These are phyloP conservation scores for Hemithea aestivaria DNA, from an alignment of 2,888 invertebrate species.

Conservation along the genomic window DNA sequence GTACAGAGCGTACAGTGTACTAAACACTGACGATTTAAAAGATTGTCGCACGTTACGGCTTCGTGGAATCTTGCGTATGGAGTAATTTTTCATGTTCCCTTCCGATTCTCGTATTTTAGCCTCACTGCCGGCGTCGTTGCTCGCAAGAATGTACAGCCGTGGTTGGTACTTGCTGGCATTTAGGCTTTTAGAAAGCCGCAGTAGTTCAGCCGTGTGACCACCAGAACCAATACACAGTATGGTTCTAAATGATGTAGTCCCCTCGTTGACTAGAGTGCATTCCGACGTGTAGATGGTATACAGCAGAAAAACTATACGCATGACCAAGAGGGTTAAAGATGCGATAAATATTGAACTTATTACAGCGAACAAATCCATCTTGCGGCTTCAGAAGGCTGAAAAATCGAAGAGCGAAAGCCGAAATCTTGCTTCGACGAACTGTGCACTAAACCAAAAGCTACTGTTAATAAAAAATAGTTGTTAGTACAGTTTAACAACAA, in stretches of 20 bases:
- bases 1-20: constrained; percentile 86
- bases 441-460: no score
- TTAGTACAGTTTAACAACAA: no score
- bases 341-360: constrained; percentile 4
- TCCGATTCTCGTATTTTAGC: constrained; percentile 81
- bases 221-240: constrained; percentile 88
- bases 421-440: no score
- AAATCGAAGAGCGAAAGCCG: no score
- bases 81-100: constrained; percentile 48
- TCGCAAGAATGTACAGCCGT: constrained; percentile 87
- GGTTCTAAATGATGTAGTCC: constrained; percentile 56
- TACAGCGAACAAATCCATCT: constrained; percentile 11
- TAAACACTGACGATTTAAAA: constrained; percentile 87
- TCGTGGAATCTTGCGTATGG: constrained; percentile 84
- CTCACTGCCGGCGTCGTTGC: constrained; percentile 87
- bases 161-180: constrained; percentile 83
- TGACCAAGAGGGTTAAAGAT: constrained; percentile 24
- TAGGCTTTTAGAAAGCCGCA: constrained; percentile 83
- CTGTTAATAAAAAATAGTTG: no score
- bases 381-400: neutral
- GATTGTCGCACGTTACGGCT: constrained; percentile 94
- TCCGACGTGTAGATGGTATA: constrained; percentile 41
- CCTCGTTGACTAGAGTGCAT: constrained; percentile 36
- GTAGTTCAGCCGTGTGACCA: constrained; percentile 97
- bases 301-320: constrained; percentile 36